Conservation (phyloP, 2,113 vertebrate genomes). For the Myotis lucifugus region DNA sequence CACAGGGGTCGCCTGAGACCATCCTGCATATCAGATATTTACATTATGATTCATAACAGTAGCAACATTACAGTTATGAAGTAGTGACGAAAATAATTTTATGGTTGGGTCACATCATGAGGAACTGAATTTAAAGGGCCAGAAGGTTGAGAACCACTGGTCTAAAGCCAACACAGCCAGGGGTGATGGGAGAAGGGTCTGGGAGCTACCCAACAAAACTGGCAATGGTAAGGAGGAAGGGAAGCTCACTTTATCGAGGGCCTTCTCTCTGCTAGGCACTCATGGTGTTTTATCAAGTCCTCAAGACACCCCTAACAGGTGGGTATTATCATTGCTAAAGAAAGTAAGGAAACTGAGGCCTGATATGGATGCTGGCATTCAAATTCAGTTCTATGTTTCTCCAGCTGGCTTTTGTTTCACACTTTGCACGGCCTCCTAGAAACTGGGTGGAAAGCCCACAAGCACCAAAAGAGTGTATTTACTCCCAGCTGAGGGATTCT, state of each 20-base stretch:
- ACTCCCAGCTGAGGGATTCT: neutral
- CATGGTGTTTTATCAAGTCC: neutral
- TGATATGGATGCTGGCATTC: neutral
- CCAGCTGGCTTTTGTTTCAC: neutral
- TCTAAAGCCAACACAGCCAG: neutral
- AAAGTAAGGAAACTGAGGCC: neutral
- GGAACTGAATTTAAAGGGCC: too few relatives aligned
- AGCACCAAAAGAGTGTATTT: neutral
- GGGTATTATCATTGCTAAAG: neutral
- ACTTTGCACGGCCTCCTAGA: neutral
- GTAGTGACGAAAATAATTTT: too few relatives aligned
- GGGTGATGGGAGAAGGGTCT: accelerated
- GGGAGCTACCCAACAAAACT: neutral
- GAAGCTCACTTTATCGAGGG: neutral
- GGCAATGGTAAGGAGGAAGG: neutral
- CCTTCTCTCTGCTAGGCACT: neutral
- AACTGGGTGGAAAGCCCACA: neutral
- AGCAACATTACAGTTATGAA: too few relatives aligned
- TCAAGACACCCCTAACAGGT: neutral
- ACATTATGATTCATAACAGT: too few relatives aligned
- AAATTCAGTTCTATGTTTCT: neutral
- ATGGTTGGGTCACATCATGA: too few relatives aligned
- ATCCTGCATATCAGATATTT: too few relatives aligned
- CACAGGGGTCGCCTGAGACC: too few relatives aligned
- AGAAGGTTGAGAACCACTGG: too few relatives aligned